Evolutionary conservation across 2,113 vertebrate species (phyloP), one percentile per base, ranked within the genome.

Genomic region (Hepsetus odoe): DNA sequence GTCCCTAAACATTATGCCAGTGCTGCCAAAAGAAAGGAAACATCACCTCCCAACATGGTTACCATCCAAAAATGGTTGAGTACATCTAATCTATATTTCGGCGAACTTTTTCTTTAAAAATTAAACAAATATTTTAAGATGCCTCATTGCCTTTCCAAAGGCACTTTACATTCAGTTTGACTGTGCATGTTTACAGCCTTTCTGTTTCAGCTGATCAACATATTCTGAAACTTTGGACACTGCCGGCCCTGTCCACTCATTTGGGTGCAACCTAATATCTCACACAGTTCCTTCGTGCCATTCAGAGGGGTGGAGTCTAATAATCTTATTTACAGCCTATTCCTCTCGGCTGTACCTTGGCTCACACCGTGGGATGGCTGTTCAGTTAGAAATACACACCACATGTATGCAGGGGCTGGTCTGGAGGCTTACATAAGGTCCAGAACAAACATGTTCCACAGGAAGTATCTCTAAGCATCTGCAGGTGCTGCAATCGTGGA

Each of bases 281-380:
- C 51, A 2, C 0, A 22, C 20, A 55, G 51, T 10, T 10, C 51
- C 42, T 32, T 18, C 8, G 12, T 59, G 51, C 56, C 24, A 42
- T 38, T 46, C 38, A 69, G 38, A 67, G 22, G 28, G 58, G 44
- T 4, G 32, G 62, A 11, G 14, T 61, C 69, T 42, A 33, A 44
- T 78, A 33, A 55, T 74, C n/a, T 77, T 24, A 69, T 28, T 44
- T 69, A 55, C 53, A 69, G 2, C 33, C 24, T n/a, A 44, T 65
- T 76, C 28, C 35, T 28, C 32, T 40, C n/a, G 49, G 56, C 55
- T 62, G 13, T 24, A 16, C 8, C 32, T 12, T 2, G 3, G 3
- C 42, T 53, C 67, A 38, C 46, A 56, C 46, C 44, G n/a, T 66
- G 62, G 22, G 53, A 73, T 35, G 28, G 55, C 32, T 38, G 7